Conservation (phyloP, 2,797 vertebrate species). For the Tokudaia tokunoshimensis region DNA sequence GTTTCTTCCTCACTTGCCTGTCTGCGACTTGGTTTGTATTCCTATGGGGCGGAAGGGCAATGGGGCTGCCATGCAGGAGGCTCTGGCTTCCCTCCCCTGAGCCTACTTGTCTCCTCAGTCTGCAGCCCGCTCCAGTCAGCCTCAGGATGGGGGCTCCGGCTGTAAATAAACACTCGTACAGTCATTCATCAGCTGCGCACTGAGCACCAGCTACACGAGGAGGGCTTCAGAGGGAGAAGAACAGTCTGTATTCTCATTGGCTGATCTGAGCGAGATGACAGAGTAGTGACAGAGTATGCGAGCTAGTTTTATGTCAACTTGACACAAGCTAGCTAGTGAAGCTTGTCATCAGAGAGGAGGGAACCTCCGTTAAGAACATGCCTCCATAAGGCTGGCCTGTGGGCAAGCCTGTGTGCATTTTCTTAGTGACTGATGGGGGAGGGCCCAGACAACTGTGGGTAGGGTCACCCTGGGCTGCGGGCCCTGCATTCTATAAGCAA, state of each 20-base stretch:
- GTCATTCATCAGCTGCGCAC: rapidly evolving
- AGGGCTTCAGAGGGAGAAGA: neutral
- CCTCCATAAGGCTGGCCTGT: neutral
- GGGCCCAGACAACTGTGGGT: neutral
- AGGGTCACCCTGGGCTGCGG: neutral
- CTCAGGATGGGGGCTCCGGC: neutral
- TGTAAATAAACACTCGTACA: neutral
- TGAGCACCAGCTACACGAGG: neutral
- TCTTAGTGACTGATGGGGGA: neutral
- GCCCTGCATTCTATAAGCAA: neutral
- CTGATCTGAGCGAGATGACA: neutral
- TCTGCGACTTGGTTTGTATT: neutral
- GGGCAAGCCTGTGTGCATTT: neutral
- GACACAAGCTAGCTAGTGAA: neutral
- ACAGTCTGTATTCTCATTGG: neutral
- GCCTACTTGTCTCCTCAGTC: neutral
- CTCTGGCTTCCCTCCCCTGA: rapidly evolving
- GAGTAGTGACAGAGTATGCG: neutral
- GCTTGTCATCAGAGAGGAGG: neutral
- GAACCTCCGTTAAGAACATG: neutral
- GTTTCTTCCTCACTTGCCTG: neutral
- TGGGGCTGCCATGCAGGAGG: neutral
- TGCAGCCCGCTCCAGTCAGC: neutral
- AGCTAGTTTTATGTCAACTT: neutral
- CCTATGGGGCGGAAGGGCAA: neutral